A percentile compares a stretch with the other conserved stretches of the same genome.
phyloP scores from a whole-genome alignment of 2,113 vertebrate genomes.

The Dicerorhinus sumatrensis region DNA sequence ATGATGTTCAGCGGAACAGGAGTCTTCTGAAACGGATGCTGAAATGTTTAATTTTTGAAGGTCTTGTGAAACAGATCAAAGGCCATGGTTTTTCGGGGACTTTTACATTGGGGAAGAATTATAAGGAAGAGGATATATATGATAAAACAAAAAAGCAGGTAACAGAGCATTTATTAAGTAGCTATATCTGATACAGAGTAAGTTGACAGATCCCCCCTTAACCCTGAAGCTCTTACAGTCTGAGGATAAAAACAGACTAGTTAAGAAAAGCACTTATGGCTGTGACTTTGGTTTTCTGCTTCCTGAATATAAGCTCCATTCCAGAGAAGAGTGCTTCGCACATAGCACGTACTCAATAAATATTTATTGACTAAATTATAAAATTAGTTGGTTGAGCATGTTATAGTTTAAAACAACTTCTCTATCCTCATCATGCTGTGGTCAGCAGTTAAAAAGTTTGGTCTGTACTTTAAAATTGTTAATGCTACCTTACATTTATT shows the following conservation, averaged over 20 bases:
- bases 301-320: neutral
- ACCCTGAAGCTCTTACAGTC: neutral
- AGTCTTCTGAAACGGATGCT: conserved; percentile 94
- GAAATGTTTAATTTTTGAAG: conserved; percentile 93
- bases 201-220: neutral
- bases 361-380: neutral
- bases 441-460: neutral
- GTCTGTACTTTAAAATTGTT: conserved; percentile 6
- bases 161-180: conserved; percentile 58
- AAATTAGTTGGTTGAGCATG: neutral
- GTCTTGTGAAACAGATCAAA: conserved; percentile 94
- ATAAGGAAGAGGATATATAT: conserved; percentile 92
- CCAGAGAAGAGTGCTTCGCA: neutral
- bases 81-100: conserved; percentile 96
- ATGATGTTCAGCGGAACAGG: conserved; percentile 94
- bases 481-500: conserved; percentile 9
- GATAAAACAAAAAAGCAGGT: conserved; percentile 90
- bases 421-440: neutral
- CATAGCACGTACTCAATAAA: neutral
- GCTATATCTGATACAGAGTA: neutral
- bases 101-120: conserved; percentile 97
- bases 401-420: conserved; percentile 12
- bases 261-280: neutral
- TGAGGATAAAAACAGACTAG: neutral
- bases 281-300: conserved; percentile 4